Base-by-base conservation (phyloP, 2,888 invertebrate species). In the Chesias legatella region DNA sequence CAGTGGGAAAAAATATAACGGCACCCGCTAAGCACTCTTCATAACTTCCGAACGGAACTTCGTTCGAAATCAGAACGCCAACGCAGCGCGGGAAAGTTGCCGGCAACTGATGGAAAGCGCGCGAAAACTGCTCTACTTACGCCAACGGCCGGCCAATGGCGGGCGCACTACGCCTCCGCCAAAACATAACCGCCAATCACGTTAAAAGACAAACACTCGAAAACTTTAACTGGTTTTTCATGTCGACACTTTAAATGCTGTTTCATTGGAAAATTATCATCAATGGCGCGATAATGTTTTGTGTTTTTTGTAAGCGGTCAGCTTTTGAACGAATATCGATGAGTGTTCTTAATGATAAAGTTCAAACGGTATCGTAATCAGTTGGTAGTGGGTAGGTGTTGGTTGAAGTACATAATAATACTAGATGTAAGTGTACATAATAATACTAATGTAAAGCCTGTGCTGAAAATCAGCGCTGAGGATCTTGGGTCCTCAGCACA, bases 171-270 rank as follows among this genome's bases (percentile, higher is more conserved):
- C 82, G 79, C 83, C 82, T 79, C 77, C 80, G 69, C 73, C 48
- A 53, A 55, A 53, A 50, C 24, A 25, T 21, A 11, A 43, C 50
- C 20, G 45, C 86, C 84, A 86, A 85, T 84, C 67, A 45, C 57
- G 50, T 37, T 48, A 69, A 69, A 76, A 75, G 74, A 61, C 67
- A 77, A 60, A 69, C 76, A 79, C 80, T 84, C 73, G 65, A 78
- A 79, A 77, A 77, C 66, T 83, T 84, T 81, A 84, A 83, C 77
- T 78, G 74, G 78, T 73, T 84, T 84, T 78, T 74, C 79, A 65
- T 82, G 83, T 84, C 65, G 63, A 63, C 67, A 62, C 67, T 69
- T 61, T 61, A 61, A 60, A 62, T 59, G 56, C 56, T 56, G 67
- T 66, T n/a, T 67, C 60, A 59, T 60, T 55, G 47, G 62, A 57